Evolutionary conservation across 2,113 vertebrate species (phyloP), one percentile per base, ranked within the genome.

Genomic region (Psilopsiagon aymara): DNA sequence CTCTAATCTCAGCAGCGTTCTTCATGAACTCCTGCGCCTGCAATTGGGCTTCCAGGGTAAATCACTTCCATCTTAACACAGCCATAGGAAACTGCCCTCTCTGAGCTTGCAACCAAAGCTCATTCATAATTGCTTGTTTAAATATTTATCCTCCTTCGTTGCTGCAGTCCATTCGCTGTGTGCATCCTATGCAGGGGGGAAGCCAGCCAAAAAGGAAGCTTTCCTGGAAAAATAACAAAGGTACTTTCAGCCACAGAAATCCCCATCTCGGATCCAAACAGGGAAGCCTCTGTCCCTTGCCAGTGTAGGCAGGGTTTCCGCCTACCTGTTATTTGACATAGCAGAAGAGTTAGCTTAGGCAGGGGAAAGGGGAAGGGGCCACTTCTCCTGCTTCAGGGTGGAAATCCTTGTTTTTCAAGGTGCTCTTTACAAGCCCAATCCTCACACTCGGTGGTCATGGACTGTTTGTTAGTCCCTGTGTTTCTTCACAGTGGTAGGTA

Each of bases 191-290:
- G 66, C 75, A 35, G 35, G 70, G 85, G 79, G 9, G 44, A 52
- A 86, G 76, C 51, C 71, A 11, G 79, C 95, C 96, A 82, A 89
- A 82, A 80, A 89, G 96, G 96, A 96, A 97, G 88, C 83, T 74
- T 94, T 97, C 96, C 92, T 96, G 92, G 94, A 96, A 96, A 92
- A 96, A 95, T 92, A 82, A 96, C 94, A 93, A 92, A 82, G 94
- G 81, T 69, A 96, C 96, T 95, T 96, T 97, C 92, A 97, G 96
- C 94, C 91, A 2, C 95, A 97, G 96, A 94, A 96, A 97, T 94
- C 94, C 95, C 91, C 94, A 66, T 96, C 88, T 81, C 29, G 2
- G 75, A 88, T 83, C 90, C 94, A 96, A 92, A 96, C 96, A 97
- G 95, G 95, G 94, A 95, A 96, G 88, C 88, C 96, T 97, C 96